A percentile compares a stretch with the other conserved stretches of the same genome.
phyloP scores from a whole-genome alignment of 2,888 invertebrate genomes.

The Drosophila bunnanda region DNA sequence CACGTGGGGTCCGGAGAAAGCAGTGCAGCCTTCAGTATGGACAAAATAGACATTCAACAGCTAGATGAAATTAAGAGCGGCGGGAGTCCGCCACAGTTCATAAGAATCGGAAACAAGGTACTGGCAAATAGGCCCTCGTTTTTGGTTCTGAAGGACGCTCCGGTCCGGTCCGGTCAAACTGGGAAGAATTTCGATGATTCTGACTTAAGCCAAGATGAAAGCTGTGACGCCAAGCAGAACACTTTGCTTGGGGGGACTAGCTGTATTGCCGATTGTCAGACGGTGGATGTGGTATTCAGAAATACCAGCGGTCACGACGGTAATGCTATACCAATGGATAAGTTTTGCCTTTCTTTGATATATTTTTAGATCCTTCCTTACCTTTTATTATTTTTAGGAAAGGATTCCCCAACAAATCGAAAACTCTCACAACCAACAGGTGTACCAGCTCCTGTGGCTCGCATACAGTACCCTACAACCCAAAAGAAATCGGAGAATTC shows the following conservation, averaged over 20 bases:
- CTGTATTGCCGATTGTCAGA: conserved; percentile 16
- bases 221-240: conserved; percentile 38
- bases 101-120: conserved; percentile 48
- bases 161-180: conserved; percentile 27
- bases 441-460: no score
- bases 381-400: background rate
- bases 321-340: background rate
- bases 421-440: background rate
- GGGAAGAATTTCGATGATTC: conserved; percentile 28
- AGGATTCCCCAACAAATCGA: background rate
- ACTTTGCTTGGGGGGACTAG: conserved; percentile 34
- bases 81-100: conserved; percentile 16
- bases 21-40: background rate
- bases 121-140: conserved; percentile 60
- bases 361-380: background rate
- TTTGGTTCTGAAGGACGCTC: conserved; percentile 53
- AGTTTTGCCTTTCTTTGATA: background rate
- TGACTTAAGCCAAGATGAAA: background rate
- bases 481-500: background rate
- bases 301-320: background rate
- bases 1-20: background rate
- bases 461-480: background rate
- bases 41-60: conserved; percentile 3
- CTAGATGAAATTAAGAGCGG: conserved; percentile 20
- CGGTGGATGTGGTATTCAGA: background rate